Base-by-base conservation (phyloP, 2,888 invertebrate genomes). In the Scelioninae gen. 2 region DNA sequence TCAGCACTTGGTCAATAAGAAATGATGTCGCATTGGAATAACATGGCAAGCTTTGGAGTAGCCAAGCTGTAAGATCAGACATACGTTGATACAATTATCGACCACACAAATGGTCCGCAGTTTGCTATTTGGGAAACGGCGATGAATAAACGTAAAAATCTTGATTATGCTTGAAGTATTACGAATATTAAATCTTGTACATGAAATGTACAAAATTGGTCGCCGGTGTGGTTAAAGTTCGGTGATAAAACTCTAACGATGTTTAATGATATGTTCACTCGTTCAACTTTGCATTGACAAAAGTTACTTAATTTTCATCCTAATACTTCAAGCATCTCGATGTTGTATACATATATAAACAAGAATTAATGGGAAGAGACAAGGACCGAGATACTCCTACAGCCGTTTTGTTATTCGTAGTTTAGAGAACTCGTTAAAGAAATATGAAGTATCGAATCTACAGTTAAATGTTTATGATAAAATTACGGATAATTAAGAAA, bases 401-500 rank as follows among this genome's bases (percentile, higher is more conserved):
- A 75, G 60, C 63, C 61, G 72, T 69, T 74, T 76, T 76, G 76
- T 76, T 76, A 76, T 72, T 65, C 37, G 70, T 74, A 74, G 70
- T 70, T 67, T 74, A 74, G 74, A 31, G 7, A 9, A 74, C 61
- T 74, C 67, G 74, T 74, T 74, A 58, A 65, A 70, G 57, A 73
- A 33, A 41, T 70, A 74, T 65, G 63, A 71, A 69, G 52, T 75
- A 76, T 80, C 81, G 81, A 82, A 82, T 83, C 82, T 82, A 82
- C 80, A 83, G 81, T 81, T 83, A 81, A 82, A 84, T 84, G 81
- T 84, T 85, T 84, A 85, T 82, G 82, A 85, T 85, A 84, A 85
- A 84, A 85, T 84, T 85, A 85, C 85, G 85, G 85, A 85, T 85
- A 85, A 85, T 83, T 83, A 84, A 83, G 82, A 58, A 83, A 82